Evolutionary conservation across 2,888 invertebrate species (phyloP), one percentile per base, ranked within the genome.

Genomic region (Dione juno): DNA sequence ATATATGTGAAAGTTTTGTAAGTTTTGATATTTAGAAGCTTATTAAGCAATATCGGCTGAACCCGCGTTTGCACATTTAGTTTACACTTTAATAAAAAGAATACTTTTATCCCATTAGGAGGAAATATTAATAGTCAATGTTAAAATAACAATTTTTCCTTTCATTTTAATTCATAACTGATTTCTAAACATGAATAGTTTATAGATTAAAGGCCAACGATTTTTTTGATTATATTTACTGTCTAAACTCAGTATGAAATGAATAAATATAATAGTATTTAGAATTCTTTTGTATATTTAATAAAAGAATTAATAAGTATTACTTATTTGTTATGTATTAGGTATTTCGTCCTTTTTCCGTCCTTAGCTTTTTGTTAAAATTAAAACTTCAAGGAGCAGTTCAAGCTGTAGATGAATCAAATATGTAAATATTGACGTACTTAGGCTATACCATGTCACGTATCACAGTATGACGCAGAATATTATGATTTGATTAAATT

Each of bases 381-480:
- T 59, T 71, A 68, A 71, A 68, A 52, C 63, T 45, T 54, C 43
- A 65, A 67, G 35, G 61, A 73, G 68, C 58, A 19, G 52, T 63
- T 45, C n/a, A 14, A 54, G 21, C 28, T 68, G 66, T 66, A 48
- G 66, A 70, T 72, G 66, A 14, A 40, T 41, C 52, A 45, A 54
- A 68, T 71, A 73, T 73, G 73, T 41, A 21, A 71, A 73, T 68
- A 66, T 68, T 66, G 68, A 66, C 73, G 71, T 71, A 71, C 43
- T 73, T 67, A 53, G 48, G 53, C 57, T 35, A 43, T 69, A 70
- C 48, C 70, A 59, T 40, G 58, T 54, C 35, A 59, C 71, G 61
- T 41, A 48, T 59, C 14, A 48, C 10, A 52, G 28, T 59, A 11
- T 68, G 68, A 71, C 67, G 53, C 66, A 48, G 14, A n/a, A 37